Evolutionary conservation across 2,888 invertebrate species (phyloP), one percentile per base, ranked within the genome.

Genomic region (Spisula subtruncata): DNA sequence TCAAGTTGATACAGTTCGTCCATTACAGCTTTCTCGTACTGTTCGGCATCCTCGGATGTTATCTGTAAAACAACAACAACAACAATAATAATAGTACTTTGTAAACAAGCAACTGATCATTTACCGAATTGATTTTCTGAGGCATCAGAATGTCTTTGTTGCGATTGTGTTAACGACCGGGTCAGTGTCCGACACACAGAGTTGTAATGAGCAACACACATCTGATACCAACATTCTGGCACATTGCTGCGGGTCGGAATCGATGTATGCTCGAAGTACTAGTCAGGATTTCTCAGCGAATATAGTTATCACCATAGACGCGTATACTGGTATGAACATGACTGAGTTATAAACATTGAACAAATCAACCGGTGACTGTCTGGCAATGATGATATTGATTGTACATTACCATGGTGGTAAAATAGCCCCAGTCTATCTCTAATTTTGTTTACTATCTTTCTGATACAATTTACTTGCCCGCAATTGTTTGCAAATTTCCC

Each of bases 31-130:
- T 91, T 92, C 56, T 93, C 93, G 79, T 93, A 94, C 51, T 90
- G 79, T 29, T 91, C 91, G 0, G 94, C 94, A 79, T 95, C 94
- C 75, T 94, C 94, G 83, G 94, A 92, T 8, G 94, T 92, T 60
- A 93, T 94, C 95, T 95, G 90, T 51, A 92, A 90, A 83, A 4
- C 51, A 14, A 56, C 12, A 54, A 20, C 51, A 71, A 32, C 12
- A 12, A 71, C 5, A 6, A 6, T 18, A 56, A 2, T 54, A 8
- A 2, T 2, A 54, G 2, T 54, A 18, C 4, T 10, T 54, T 54
- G 18, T 2, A 20, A 20, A 41, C 41, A 41, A 41, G 8, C 41
- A 41, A 2, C 41, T 41, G 4, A 41, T 2, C 41, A 41, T 41
- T 41, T 41, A 41, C 41, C 41, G 8, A 41, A 41, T 8, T 41